Percentiles rank a stretch among this genome's conserved stretches.
These are phyloP conservation scores for Ptychadena robeensis DNA, from an alignment of 2,797 vertebrate species.

Conservation along the genomic window DNA sequence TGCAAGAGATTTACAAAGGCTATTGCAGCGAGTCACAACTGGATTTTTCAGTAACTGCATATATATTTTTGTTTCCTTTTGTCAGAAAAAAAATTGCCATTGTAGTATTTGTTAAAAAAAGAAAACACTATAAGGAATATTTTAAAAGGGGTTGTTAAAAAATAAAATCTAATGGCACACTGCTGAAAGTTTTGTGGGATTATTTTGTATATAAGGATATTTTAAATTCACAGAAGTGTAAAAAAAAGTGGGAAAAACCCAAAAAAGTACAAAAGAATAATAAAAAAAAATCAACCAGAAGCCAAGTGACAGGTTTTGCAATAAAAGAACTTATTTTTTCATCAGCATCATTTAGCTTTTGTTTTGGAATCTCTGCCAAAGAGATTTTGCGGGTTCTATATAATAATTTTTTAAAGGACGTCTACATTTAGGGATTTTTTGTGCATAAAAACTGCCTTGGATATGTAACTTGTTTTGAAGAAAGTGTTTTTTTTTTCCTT, in stretches of 20 bases:
- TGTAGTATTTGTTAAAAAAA: conserved; percentile 70
- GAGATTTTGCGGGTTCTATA: conserved; percentile 72
- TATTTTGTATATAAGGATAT: conserved; percentile 62
- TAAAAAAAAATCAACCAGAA: conserved; percentile 66
- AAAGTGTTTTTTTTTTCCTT: conserved; percentile 82
- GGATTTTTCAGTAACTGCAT: conserved; percentile 68
- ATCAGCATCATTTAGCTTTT: conserved; percentile 63
- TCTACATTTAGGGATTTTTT: conserved; percentile 76
- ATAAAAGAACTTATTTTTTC: conserved; percentile 66
- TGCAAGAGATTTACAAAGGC: conserved; percentile 16
- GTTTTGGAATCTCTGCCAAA: conserved; percentile 71
- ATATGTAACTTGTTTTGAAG: conserved; percentile 80
- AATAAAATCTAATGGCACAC: conserved; percentile 56
- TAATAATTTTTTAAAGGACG: conserved; percentile 68
- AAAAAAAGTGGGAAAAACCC: too few species aligned
- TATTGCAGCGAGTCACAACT: conserved; percentile 62
- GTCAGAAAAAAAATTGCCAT: conserved; percentile 65
- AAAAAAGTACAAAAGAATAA: conserved; percentile 8
- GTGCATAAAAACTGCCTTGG: conserved; percentile 77
- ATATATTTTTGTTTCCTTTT: conserved; percentile 68
- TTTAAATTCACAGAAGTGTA: conserved; percentile 66
- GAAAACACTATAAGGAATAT: conserved; percentile 63
- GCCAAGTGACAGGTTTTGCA: conserved; percentile 72
- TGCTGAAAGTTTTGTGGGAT: conserved; percentile 63
- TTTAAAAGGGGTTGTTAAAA: conserved; percentile 66